These are phyloP conservation scores for Amorpha juglandis DNA, from an alignment of 2,888 invertebrate genomes.

Conservation along the genomic window DNA sequence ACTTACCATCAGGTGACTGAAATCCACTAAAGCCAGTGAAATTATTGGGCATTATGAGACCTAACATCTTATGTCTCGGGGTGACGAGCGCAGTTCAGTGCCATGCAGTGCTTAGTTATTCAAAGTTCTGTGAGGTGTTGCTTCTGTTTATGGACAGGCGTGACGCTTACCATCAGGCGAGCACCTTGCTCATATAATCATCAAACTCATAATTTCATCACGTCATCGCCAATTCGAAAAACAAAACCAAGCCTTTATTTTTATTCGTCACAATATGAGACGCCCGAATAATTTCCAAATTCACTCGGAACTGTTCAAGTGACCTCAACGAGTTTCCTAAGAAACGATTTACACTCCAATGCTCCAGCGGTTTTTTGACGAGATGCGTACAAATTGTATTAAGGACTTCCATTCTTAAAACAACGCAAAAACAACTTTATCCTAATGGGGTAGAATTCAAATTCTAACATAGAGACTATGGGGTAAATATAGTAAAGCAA, in stretches of 20 bases:
- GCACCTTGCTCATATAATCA: no score
- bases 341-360: conserved; percentile 58
- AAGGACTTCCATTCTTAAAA: conserved; percentile 50
- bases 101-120: no score
- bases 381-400: conserved; percentile 65
- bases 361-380: conserved; percentile 60
- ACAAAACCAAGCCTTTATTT: conserved; percentile 4
- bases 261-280: conserved; percentile 23
- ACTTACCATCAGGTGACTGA: no score
- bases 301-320: conserved; percentile 33
- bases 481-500: conserved; percentile 18
- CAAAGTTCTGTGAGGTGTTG: no score
- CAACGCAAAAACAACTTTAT: conserved; percentile 28
- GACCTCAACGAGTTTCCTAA: conserved; percentile 32
- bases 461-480: background rate
- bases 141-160: no score
- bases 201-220: no score
- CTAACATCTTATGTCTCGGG: no score
- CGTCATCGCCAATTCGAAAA: background rate
- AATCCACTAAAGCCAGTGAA: no score
- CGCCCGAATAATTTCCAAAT: conserved; percentile 28
- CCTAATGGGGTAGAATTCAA: conserved; percentile 31
- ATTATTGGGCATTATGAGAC: no score
- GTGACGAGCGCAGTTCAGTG: no score
- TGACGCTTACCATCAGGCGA: no score